Percentiles rank a stretch among this genome's conserved stretches.
phyloP scores from a whole-genome alignment of 2,113 vertebrate species.

The Myrmophylax atrothorax region DNA sequence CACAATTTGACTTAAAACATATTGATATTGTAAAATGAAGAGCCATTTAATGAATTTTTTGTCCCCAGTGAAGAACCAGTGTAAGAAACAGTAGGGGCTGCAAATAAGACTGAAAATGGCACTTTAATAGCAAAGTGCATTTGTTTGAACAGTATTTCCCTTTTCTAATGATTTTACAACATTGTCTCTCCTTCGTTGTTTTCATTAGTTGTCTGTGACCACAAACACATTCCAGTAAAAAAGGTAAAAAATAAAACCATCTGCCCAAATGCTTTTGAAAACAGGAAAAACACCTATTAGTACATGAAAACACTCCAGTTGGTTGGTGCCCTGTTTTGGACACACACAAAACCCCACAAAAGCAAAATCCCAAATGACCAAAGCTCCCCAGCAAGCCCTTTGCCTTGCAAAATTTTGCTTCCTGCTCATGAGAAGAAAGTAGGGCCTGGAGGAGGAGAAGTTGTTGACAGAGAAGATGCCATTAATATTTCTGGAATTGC shows the following conservation, averaged over 20 bases:
- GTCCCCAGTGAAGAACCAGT: slow-evolving; percentile 57
- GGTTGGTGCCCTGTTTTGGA: background rate
- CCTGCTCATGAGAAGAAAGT: slow-evolving; percentile 5
- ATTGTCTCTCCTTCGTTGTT: slow-evolving; percentile 36
- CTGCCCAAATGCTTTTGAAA: slow-evolving; percentile 13
- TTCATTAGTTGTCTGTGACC: slow-evolving; percentile 49
- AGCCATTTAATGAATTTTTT: slow-evolving; percentile 67
- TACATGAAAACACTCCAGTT: background rate
- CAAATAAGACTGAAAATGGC: slow-evolving; percentile 59
- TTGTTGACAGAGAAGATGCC: slow-evolving; percentile 38
- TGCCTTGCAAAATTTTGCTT: slow-evolving; percentile 22
- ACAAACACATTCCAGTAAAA: slow-evolving; percentile 55
- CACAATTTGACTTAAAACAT: slow-evolving; percentile 72
- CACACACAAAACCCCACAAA: slow-evolving; percentile 17
- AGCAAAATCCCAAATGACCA: background rate
- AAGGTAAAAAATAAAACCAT: slow-evolving; percentile 21
- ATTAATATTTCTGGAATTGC: slow-evolving; percentile 52
- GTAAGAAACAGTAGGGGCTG: slow-evolving; percentile 66
- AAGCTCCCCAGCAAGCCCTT: background rate
- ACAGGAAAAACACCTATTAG: background rate
- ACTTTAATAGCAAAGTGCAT: slow-evolving; percentile 58
- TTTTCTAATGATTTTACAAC: slow-evolving; percentile 65
- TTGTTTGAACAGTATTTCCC: slow-evolving; percentile 44
- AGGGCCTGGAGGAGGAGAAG: slow-evolving; percentile 27
- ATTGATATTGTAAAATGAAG: slow-evolving; percentile 67